These are phyloP conservation scores for Hedya salicella DNA, from an alignment of 2,888 invertebrate genomes.

Conservation along the genomic window DNA sequence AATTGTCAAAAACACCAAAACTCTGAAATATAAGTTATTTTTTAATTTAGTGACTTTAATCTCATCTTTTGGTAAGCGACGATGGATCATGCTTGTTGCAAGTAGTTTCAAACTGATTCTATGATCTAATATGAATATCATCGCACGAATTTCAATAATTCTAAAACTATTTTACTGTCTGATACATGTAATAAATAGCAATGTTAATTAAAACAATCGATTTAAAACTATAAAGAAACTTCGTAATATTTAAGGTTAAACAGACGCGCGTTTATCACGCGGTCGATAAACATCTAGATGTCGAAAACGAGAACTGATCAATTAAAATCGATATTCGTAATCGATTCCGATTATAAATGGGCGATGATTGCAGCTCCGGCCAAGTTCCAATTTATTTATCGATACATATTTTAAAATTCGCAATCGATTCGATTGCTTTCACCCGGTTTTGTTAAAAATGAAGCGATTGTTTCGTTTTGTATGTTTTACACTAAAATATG, in stretches of 20 bases:
- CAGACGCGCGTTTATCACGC: conserved; percentile 55
- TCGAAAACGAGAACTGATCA: conserved; percentile 63
- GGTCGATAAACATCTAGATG: conserved; percentile 65
- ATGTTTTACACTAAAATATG: background rate
- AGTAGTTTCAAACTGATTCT: too few species aligned
- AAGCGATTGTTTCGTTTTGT: conserved; percentile 25
- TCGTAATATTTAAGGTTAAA: conserved; percentile 31
- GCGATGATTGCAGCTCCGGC: conserved; percentile 61
- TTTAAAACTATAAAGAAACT: conserved; percentile 34
- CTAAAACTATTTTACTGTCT: background rate
- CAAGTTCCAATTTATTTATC: conserved; percentile 59
- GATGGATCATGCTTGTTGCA: too few species aligned
- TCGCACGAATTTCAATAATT: background rate
- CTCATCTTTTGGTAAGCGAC: too few species aligned
- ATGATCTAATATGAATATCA: background rate
- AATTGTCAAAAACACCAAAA: too few species aligned
- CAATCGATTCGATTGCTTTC: conserved; percentile 32
- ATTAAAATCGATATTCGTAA: conserved; percentile 69
- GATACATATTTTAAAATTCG: conserved; percentile 34
- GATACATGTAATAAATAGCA: conserved; percentile 19
- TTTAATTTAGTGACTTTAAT: too few species aligned
- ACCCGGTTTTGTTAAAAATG: conserved; percentile 28
- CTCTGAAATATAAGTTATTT: too few species aligned
- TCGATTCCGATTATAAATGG: conserved; percentile 72
- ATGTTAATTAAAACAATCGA: conserved; percentile 40